Percentiles rank a stretch among this genome's conserved stretches.
phyloP scores from a whole-genome alignment of 2,888 invertebrate genomes.

The Antheraea assamensis region DNA sequence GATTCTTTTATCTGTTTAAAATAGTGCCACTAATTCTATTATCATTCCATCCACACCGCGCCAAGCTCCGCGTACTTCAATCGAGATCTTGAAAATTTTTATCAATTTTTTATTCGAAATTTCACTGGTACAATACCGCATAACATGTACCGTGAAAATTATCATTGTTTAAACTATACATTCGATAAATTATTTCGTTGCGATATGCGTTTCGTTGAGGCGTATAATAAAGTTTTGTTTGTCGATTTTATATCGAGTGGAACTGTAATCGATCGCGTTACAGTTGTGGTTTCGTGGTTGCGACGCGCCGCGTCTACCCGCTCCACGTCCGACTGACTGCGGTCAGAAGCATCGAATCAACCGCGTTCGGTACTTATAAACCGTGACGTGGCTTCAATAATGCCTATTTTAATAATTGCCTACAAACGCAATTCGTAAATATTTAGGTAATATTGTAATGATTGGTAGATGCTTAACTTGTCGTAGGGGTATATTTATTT shows the following conservation, averaged over 20 bases:
- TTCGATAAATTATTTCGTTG: neutral
- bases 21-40: too few species aligned
- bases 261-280: slow-evolving; percentile 43
- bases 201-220: neutral
- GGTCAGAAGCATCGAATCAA: slow-evolving; percentile 31
- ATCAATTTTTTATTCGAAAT: too few species aligned
- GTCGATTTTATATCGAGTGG: slow-evolving; percentile 10
- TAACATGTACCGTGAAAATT: too few species aligned
- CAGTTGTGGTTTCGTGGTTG: slow-evolving; percentile 49
- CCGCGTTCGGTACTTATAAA: slow-evolving; percentile 22
- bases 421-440: neutral
- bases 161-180: neutral
- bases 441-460: neutral
- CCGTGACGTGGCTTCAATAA: slow-evolving; percentile 11
- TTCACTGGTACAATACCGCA: too few species aligned
- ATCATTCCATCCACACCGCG: too few species aligned
- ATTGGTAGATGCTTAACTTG: too few species aligned
- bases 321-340: slow-evolving; percentile 43
- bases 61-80: too few species aligned
- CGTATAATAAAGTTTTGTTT: neutral
- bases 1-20: too few species aligned
- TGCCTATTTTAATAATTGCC: neutral
- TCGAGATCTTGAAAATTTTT: too few species aligned
- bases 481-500: too few species aligned
- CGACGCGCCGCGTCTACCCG: slow-evolving; percentile 43